A percentile compares a stretch with the other conserved stretches of the same genome.
These are phyloP conservation scores for Apistogramma diplotaenia DNA, from an alignment of 2,113 vertebrate genomes.

Conservation along the genomic window DNA sequence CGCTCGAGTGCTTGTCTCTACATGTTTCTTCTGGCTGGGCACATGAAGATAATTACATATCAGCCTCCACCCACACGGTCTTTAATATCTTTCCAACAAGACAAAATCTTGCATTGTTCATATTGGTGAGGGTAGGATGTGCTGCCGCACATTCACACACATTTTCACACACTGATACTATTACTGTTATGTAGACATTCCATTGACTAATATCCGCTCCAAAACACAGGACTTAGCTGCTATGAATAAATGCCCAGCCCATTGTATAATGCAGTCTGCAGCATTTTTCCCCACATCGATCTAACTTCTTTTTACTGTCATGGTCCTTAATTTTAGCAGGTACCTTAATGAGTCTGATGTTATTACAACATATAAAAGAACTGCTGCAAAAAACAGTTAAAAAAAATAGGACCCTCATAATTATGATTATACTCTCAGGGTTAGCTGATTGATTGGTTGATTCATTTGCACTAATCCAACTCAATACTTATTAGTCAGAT, in stretches of 20 bases:
- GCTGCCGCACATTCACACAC: constrained; percentile 18
- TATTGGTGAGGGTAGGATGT: constrained; percentile 22
- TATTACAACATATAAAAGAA: not conserved
- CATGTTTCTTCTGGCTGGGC: constrained; percentile 29
- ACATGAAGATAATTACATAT: constrained; percentile 65
- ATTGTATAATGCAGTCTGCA: not conserved
- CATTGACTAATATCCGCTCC: constrained; percentile 14
- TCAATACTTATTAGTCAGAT: not conserved
- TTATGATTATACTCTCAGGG: not conserved
- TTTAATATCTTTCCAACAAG: constrained; percentile 52
- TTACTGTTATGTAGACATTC: constrained; percentile 11
- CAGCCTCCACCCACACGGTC: constrained; percentile 48
- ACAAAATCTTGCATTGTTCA: constrained; percentile 52
- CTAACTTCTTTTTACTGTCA: not conserved
- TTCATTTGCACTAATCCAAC: not conserved
- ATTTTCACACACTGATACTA: constrained; percentile 4
- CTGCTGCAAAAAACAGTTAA: not conserved
- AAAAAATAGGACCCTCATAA: not conserved
- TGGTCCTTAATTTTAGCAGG: not conserved
- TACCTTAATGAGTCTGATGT: not conserved
- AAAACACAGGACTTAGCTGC: not conserved
- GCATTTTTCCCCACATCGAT: not conserved
- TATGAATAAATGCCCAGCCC: not conserved
- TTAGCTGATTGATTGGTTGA: not conserved
- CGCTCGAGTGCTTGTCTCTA: constrained; percentile 5